Conservation (phyloP, 2,888 invertebrate genomes). For the Pterostichus madidus region DNA sequence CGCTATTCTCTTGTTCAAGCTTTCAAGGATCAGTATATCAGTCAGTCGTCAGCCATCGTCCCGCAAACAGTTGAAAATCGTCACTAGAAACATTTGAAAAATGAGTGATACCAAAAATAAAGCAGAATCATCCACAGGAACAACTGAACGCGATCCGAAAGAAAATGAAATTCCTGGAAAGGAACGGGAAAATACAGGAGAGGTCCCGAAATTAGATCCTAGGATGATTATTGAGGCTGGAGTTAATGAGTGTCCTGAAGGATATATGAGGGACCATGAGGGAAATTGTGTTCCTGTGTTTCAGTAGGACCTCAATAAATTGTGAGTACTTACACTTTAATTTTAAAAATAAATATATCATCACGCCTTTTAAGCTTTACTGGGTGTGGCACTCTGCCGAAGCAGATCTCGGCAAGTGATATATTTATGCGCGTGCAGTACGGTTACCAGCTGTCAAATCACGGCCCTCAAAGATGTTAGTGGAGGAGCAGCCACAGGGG, state of each 20-base stretch:
- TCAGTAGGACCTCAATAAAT: neutral
- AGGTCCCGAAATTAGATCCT: neutral
- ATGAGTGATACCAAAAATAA: conserved; percentile 10
- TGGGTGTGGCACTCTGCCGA: too few relatives aligned
- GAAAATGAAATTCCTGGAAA: conserved; percentile 27
- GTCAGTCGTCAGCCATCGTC: neutral
- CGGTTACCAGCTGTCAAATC: too few relatives aligned
- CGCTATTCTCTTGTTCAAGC: neutral
- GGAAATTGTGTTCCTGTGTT: conserved; percentile 54
- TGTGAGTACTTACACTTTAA: neutral
- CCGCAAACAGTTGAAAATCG: neutral
- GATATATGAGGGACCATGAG: conserved; percentile 17
- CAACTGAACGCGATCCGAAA: neutral
- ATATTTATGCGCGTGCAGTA: too few relatives aligned
- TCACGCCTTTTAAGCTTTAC: too few relatives aligned
- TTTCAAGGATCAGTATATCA: conserved; percentile 24
- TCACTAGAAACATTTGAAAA: neutral
- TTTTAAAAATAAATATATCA: too few relatives aligned
- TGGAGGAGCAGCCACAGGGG: too few relatives aligned
- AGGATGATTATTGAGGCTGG: conserved; percentile 43
- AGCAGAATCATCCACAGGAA: neutral
- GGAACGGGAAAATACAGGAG: neutral
- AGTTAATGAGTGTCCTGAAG: conserved; percentile 34
- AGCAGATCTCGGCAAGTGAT: too few relatives aligned
- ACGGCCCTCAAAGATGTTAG: too few relatives aligned